A percentile compares a stretch with the other conserved stretches of the same genome.
These are phyloP conservation scores for Corythaixoides concolor DNA, from an alignment of 2,113 vertebrate species.

Conservation along the genomic window DNA sequence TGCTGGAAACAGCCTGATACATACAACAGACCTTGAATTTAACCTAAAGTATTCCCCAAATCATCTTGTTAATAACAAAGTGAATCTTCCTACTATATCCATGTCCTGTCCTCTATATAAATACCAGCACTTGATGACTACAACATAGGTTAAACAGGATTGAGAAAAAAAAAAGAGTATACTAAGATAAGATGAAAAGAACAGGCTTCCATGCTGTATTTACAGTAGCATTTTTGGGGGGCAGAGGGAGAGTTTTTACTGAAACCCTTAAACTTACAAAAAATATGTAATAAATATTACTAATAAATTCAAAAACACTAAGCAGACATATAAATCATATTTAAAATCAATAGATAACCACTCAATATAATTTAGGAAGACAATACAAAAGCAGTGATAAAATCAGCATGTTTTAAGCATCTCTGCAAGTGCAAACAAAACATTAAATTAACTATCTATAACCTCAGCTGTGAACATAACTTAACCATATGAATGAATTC, in stretches of 20 bases:
- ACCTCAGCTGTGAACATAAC: not conserved
- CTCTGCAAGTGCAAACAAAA: not conserved
- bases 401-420: not conserved
- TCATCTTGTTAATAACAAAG: not conserved
- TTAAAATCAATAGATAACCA: not conserved
- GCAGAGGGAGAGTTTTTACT: not conserved
- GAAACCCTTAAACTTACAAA: not conserved
- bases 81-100: not conserved
- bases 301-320: not conserved
- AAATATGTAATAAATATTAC: not conserved
- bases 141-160: not conserved
- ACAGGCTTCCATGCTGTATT: not conserved
- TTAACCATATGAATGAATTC: not conserved
- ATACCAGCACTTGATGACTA: not conserved
- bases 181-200: not conserved
- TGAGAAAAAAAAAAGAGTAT: not conserved
- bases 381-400: not conserved
- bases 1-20: not conserved
- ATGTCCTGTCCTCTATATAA: not conserved
- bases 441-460: not conserved
- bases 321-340: not conserved
- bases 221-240: not conserved
- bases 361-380: not conserved
- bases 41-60: not conserved
- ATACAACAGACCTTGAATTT: not conserved